Evolutionary conservation across 2,113 vertebrate species (phyloP).

Genomic region (Nerophis ophidion): DNA sequence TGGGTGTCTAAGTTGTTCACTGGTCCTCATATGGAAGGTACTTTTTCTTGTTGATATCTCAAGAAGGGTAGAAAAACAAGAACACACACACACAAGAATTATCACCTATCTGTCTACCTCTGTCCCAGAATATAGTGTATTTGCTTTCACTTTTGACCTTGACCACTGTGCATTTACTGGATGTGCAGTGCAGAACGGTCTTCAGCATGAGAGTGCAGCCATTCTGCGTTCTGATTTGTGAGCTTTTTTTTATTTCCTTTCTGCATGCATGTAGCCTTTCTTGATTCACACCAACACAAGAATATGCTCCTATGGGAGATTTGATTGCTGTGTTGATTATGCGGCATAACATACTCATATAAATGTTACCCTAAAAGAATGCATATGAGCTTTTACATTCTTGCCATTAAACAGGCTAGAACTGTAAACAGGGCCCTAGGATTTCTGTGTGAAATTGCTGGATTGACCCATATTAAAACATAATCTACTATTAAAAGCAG

Average conservation of each 20-base stretch:
- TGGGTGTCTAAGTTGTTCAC: no score
- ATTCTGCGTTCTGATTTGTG: slow-evolving; percentile 3
- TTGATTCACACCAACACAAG: slow-evolving; percentile 15
- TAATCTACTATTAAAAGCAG: no score
- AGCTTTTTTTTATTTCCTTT: slow-evolving; percentile 4
- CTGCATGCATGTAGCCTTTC: slow-evolving; percentile 12
- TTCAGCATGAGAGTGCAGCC: background rate
- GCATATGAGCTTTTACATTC: no score
- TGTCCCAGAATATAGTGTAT: background rate
- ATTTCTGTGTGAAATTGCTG: no score
- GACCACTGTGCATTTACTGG: background rate
- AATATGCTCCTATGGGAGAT: slow-evolving; percentile 22
- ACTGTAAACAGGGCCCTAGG: no score
- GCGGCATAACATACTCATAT: slow-evolving; percentile 13
- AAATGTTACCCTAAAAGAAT: slow-evolving; percentile 7
- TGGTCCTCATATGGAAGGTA: no score
- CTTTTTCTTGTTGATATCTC: no score
- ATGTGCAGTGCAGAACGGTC: background rate
- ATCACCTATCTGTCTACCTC: no score
- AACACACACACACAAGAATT: no score
- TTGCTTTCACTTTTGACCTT: slow-evolving; percentile 16
- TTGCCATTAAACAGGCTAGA: no score
- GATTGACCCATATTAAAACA: no score
- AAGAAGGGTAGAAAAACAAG: no score
- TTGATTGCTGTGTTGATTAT: slow-evolving; percentile 20